Evolutionary conservation across 2,797 vertebrate species (phyloP).

Genomic region (Enteromius viviparus): DNA sequence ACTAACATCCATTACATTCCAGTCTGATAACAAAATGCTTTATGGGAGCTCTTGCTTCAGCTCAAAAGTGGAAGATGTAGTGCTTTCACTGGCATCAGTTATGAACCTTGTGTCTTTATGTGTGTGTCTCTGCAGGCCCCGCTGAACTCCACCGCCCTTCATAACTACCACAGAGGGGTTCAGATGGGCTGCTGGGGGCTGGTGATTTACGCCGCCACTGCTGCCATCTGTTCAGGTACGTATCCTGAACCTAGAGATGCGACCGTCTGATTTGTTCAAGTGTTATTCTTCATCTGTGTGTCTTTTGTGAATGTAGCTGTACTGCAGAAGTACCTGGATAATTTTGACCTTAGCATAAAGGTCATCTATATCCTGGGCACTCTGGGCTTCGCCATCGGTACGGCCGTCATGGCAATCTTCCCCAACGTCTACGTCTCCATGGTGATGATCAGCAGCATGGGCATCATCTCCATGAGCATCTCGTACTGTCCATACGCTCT

Average conservation of each 20-base stretch:
- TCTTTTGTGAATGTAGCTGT: conserved; percentile 76
- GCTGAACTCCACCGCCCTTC: conserved; percentile 85
- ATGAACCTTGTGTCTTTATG: not conserved
- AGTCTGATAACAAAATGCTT: not conserved
- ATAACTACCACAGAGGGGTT: conserved; percentile 88
- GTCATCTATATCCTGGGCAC: conserved; percentile 96
- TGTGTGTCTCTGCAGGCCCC: conserved; percentile 74
- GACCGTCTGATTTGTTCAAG: not conserved
- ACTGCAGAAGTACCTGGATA: conserved; percentile 96
- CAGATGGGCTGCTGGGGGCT: conserved; percentile 99
- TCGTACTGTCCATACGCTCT: conserved; percentile 89
- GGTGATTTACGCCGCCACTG: conserved; percentile 93
- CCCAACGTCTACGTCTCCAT: conserved; percentile 85
- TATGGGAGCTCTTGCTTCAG: not conserved
- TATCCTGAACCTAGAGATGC: not conserved
- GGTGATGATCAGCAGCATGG: conserved; percentile 89
- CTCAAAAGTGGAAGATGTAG: not conserved
- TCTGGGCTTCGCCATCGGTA: conserved; percentile 90
- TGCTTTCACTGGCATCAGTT: not conserved
- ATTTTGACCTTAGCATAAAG: conserved; percentile 94
- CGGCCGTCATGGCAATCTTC: conserved; percentile 86
- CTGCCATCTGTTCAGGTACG: conserved; percentile 92
- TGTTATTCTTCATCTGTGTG: not conserved
- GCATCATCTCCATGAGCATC: conserved; percentile 87
- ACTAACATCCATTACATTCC: not conserved